Evolutionary conservation across 2,113 vertebrate genomes (phyloP).

Genomic region (Athene noctua): DNA sequence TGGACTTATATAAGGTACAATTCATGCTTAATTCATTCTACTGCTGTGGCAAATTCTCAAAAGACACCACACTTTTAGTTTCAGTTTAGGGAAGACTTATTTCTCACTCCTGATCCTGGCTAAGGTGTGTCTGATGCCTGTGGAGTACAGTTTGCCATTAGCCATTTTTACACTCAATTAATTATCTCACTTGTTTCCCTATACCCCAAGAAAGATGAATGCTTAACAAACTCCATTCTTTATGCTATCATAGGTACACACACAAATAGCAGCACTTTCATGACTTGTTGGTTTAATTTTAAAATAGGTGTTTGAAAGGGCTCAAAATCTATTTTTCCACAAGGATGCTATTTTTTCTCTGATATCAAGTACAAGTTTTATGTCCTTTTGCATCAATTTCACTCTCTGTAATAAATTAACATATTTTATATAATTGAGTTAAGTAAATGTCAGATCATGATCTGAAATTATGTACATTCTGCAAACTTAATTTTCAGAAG

Average conservation of each 20-base stretch:
- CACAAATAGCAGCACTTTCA: background rate
- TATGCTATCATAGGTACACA: background rate
- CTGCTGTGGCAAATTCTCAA: background rate
- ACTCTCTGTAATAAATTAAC: background rate
- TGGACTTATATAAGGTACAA: rapidly evolving
- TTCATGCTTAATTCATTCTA: background rate
- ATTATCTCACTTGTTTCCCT: background rate
- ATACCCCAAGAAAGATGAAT: background rate
- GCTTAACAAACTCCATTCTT: background rate
- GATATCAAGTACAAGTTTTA: background rate
- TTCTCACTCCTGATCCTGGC: background rate
- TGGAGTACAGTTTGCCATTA: background rate
- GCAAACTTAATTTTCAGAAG: background rate
- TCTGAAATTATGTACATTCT: background rate
- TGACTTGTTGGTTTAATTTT: background rate
- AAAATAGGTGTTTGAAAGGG: background rate
- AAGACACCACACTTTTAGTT: background rate
- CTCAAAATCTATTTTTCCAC: background rate
- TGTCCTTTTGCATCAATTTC: background rate
- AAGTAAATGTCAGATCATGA: background rate
- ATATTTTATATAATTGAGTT: background rate
- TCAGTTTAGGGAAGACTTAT: background rate
- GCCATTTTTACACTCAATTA: background rate
- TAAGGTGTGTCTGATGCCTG: background rate
- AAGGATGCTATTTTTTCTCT: background rate